Base-by-base conservation (phyloP, 2,888 invertebrate genomes). In the Diploptera punctata region DNA sequence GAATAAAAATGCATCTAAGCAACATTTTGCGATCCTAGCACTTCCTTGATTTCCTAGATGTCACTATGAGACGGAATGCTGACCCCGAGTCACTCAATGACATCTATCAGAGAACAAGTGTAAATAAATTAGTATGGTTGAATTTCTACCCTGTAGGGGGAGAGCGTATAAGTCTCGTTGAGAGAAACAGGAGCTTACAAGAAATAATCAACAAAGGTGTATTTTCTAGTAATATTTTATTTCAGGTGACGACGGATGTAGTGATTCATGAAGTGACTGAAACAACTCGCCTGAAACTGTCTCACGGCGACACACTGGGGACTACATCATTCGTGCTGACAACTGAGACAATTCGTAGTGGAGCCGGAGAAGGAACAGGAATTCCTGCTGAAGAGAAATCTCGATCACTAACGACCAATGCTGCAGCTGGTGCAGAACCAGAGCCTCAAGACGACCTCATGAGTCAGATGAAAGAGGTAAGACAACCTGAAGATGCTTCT, bases 271-370 rank as follows among this genome's bases (percentile, higher is more conserved):
- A 85, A 79, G 83, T 84, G 1, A 85, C 84, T 3, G 87, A 86
- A 77, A 86, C 85, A n/a, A 86, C 85, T 19, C 85, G 86, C 73
- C 80, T 87, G 26, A 83, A 84, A 69, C 84, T 87, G 4, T 85
- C 86, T 21, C 87, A 87, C 73, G 83, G 84, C 65, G 86, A 86
- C 71, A 82, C 83, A 19, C 78, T 86, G 68, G 86, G 85, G 3
- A 84, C 87, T n/a, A 81, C 85, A 18, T 87, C 87, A 1, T 87
- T 84, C 78, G n/a, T 43, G 21, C 77, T 87, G 57, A 85, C 84
- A 31, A 85, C 87, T 1, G 87, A 87, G 76, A 85, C 84, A 57
- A 54, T 49, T 5, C 19, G 57, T 4, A 57, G 61, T 16, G 52
- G 33, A 2, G 72, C 13, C n/a, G 49, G 62, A 16, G 52, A 57